Evolutionary conservation across 2,113 vertebrate species (phyloP).

Genomic region (Scortum barcoo): DNA sequence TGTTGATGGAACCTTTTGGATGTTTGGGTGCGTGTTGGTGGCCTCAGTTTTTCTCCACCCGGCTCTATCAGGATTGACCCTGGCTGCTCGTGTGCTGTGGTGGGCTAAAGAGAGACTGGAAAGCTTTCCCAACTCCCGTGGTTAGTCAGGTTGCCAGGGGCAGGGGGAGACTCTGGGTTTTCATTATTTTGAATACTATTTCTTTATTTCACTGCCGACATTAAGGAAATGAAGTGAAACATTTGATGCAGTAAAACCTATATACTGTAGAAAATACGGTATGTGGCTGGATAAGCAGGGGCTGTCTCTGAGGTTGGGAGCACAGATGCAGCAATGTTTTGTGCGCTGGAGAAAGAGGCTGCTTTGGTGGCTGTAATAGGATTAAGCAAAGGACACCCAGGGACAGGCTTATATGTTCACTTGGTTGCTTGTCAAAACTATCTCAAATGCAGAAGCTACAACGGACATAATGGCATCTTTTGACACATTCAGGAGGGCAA

Average conservation of each 20-base stretch:
- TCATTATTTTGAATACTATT: slow-evolving; percentile 69
- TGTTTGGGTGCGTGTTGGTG: slow-evolving; percentile 30
- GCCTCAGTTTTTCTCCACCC: slow-evolving; percentile 22
- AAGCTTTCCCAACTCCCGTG: slow-evolving; percentile 72
- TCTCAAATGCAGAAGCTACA: slow-evolving; percentile 66
- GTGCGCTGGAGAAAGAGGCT: slow-evolving; percentile 73
- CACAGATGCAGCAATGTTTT: slow-evolving; percentile 75
- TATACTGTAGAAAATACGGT: slow-evolving; percentile 74
- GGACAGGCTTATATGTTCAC: slow-evolving; percentile 77
- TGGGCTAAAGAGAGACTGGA: slow-evolving; percentile 51
- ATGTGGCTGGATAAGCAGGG: slow-evolving; percentile 69
- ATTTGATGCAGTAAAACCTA: slow-evolving; percentile 67
- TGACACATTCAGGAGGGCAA: slow-evolving; percentile 63
- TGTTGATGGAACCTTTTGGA: slow-evolving; percentile 2
- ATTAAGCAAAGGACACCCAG: slow-evolving; percentile 81
- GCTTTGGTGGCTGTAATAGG: slow-evolving; percentile 79
- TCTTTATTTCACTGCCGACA: slow-evolving; percentile 70
- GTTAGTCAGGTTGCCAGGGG: slow-evolving; percentile 70
- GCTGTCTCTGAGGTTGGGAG: slow-evolving; percentile 65
- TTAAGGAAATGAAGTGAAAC: slow-evolving; percentile 80
- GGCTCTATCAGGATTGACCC: slow-evolving; percentile 61
- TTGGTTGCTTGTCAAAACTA: slow-evolving; percentile 73
- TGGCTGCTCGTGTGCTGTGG: slow-evolving; percentile 53
- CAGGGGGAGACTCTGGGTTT: slow-evolving; percentile 46
- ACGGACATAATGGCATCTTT: slow-evolving; percentile 64